These are phyloP conservation scores for Panopea generosa DNA, from an alignment of 2,888 invertebrate species.

Conservation along the genomic window DNA sequence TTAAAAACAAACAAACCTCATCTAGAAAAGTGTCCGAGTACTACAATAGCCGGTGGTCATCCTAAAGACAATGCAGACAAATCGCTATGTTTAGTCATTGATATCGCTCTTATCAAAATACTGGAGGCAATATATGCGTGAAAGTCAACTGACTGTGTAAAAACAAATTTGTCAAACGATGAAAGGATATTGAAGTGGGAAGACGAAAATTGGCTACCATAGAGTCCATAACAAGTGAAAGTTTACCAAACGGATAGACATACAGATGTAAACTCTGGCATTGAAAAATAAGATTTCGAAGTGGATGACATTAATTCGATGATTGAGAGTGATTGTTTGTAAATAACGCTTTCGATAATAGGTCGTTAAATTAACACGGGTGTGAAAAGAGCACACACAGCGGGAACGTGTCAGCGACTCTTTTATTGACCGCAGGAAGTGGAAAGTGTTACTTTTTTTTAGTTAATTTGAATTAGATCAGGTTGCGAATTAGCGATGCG, in stretches of 20 bases:
- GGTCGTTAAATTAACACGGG: constrained; percentile 14
- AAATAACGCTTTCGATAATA: constrained; percentile 26
- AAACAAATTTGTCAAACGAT: constrained; percentile 9
- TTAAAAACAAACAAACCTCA: no score
- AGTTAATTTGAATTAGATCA: background rate
- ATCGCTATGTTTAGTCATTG: constrained; percentile 46
- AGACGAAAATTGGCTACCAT: background rate
- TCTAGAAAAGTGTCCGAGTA: no score
- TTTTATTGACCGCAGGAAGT: constrained; percentile 19
- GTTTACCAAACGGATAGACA: background rate
- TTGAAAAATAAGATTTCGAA: no score
- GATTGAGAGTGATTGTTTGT: background rate
- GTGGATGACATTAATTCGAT: no score
- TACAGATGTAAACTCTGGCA: no score
- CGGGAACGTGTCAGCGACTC: constrained; percentile 20
- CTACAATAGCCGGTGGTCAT: constrained; percentile 10
- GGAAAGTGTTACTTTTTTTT: background rate
- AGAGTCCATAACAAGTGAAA: background rate
- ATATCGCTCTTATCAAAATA: constrained; percentile 25
- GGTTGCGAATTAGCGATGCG: constrained; percentile 27
- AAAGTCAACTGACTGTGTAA: constrained; percentile 2
- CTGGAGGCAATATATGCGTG: constrained; percentile 13
- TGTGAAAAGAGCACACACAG: constrained; percentile 19
- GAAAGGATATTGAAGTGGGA: constrained; percentile 6
- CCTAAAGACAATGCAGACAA: constrained; percentile 42